Evolutionary conservation across 2,113 vertebrate species (phyloP), one percentile per base, ranked within the genome.

Genomic region (Lonchura striata): DNA sequence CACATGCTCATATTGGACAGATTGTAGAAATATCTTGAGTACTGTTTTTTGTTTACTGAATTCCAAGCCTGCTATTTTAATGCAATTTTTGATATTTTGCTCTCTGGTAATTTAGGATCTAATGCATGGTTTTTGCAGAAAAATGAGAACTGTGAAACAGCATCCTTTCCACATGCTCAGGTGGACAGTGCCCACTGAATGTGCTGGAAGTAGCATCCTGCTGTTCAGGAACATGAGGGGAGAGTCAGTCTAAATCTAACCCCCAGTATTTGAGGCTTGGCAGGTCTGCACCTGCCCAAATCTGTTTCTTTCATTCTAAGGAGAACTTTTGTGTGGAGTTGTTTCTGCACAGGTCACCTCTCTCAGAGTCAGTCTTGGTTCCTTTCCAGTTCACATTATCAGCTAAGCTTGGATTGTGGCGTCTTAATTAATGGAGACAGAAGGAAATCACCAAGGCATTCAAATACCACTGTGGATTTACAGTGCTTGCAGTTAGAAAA

Each of bases 381-480:
- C 23, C 28, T 65, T 83, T 95, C 69, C 60, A 75, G 47, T 83
- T 90, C 22, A 30, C 0, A 0, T 86, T 91, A 66, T n/a, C 76
- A 81, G 52, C 80, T 90, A 46, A 84, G 49, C 63, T 83, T 74
- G 65, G 64, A 71, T 46, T 65, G 72, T 71, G 65, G 44, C 5
- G 0, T 76, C 83, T 85, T 87, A 86, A 82, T 94, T 89, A 82
- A 85, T 31, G 57, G 52, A 82, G 22, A 11, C 60, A 90, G 79
- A 65, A 92, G 60, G 60, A 81, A 91, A 59, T 44, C 90, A 88
- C 60, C 17, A 27, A 64, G 83, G 72, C 28, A 88, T 96, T 93
- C 5, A 24, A 53, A 77, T 83, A 65, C 85, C 82, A 13, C 69
- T 72, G 76, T 81, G 82, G n/a, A 31, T 77, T 92, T 94, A 47